These are phyloP conservation scores for Lepidurus packardi DNA, from an alignment of 1,140 invertebrate species.

Conservation along the genomic window DNA sequence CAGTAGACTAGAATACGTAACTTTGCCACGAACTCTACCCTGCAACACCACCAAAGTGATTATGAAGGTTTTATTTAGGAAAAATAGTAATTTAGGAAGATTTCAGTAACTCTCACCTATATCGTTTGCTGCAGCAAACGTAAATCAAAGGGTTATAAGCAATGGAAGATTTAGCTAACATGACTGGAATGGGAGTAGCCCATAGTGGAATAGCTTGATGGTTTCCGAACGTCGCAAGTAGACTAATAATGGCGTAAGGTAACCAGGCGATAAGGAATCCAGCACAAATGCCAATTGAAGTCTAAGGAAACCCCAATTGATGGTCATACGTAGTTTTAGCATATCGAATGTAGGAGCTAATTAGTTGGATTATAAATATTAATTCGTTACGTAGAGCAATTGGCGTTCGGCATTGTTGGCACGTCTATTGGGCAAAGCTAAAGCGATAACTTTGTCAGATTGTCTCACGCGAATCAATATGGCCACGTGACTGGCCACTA, in stretches of 20 bases:
- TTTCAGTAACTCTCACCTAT: constrained; percentile 5
- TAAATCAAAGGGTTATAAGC: constrained; percentile 49
- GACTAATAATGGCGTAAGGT: constrained; percentile 45
- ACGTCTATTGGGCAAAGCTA: constrained; percentile 19
- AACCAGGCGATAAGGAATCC: constrained; percentile 46
- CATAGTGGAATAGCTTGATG: constrained; percentile 33
- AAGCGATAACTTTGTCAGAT: constrained; percentile 25
- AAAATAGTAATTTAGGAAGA: background rate
- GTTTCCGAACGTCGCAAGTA: constrained; percentile 36
- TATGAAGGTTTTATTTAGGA: background rate
- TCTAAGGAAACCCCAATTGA: constrained; percentile 31
- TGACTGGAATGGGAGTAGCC: constrained; percentile 43
- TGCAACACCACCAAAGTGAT: background rate
- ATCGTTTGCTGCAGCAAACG: constrained; percentile 40
- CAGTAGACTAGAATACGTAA: background rate
- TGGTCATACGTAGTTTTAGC: background rate
- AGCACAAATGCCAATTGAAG: constrained; percentile 36
- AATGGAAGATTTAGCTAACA: constrained; percentile 48
- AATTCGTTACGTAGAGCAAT: constrained; percentile 31
- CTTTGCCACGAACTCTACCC: background rate
- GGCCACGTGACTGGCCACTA: constrained; percentile 29
- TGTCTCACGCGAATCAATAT: constrained; percentile 34
- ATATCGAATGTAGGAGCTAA: no score
- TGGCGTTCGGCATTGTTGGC: constrained; percentile 33
- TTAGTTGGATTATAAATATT: no score